phyloP scores from a whole-genome alignment of 2,888 invertebrate species.

The Opisthograptis luteolata region DNA sequence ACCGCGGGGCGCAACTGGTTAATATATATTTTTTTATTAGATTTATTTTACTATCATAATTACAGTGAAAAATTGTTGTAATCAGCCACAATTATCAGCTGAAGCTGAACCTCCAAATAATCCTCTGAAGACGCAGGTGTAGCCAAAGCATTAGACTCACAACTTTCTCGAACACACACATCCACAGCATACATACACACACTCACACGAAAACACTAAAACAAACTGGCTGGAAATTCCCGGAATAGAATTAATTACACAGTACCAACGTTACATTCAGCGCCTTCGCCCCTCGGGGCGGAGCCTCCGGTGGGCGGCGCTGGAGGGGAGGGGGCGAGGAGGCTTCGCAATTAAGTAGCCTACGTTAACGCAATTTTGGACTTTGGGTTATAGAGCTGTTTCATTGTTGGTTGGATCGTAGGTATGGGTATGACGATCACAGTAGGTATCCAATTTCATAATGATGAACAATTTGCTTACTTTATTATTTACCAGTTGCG shows the following conservation, averaged over 20 bases:
- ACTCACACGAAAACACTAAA: slow-evolving; percentile 38
- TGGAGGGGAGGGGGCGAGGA: slow-evolving; percentile 32
- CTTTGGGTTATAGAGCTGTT: slow-evolving; percentile 12
- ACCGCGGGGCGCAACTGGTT: no score
- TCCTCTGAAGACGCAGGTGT: no score
- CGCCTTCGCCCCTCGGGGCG: slow-evolving; percentile 35
- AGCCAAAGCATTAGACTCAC: no score
- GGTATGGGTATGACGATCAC: no score
- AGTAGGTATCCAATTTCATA: no score
- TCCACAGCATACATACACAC: slow-evolving; percentile 13
- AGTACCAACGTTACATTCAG: slow-evolving; percentile 22
- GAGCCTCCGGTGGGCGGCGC: slow-evolving; percentile 43
- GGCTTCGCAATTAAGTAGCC: slow-evolving; percentile 56
- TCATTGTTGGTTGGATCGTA: slow-evolving; percentile 9
- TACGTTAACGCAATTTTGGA: slow-evolving; percentile 56
- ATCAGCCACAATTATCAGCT: no score
- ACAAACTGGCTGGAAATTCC: slow-evolving; percentile 49
- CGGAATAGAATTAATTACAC: slow-evolving; percentile 70
- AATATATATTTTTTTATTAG: no score
- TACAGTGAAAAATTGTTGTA: no score
- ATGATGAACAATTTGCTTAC: no score
- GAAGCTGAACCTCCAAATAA: no score
- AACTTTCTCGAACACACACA: slow-evolving; percentile 10
- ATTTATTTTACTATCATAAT: no score
- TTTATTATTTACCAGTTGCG: no score